A percentile compares a stretch with the other conserved stretches of the same genome.
Evolutionary conservation across 2,797 vertebrate genomes (phyloP).

Genomic region (Microctenopoma lineatum): DNA sequence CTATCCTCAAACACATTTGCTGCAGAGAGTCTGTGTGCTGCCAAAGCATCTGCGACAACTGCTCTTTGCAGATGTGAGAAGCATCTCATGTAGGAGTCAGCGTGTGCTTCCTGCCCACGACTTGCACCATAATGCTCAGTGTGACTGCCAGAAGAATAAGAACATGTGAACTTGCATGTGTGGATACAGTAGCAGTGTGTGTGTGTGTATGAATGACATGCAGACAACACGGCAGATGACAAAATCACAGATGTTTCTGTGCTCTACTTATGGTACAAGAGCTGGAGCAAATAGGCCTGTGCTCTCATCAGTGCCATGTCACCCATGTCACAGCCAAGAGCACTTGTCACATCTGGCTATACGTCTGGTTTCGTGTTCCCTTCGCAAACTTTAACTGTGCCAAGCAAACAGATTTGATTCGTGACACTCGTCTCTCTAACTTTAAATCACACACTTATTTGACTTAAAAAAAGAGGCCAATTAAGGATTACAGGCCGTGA

Average conservation of each 20-base stretch:
- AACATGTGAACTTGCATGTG: slow-evolving; percentile 17
- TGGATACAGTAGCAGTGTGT: background rate
- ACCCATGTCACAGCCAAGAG: slow-evolving; percentile 64
- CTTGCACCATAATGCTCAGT: slow-evolving; percentile 6
- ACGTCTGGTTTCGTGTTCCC: slow-evolving; percentile 50
- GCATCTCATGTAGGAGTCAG: slow-evolving; percentile 16
- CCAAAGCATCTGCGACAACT: slow-evolving; percentile 34
- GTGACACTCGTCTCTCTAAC: slow-evolving; percentile 46
- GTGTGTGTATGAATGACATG: slow-evolving; percentile 10
- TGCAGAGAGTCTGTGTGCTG: slow-evolving; percentile 10
- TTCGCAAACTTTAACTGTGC: slow-evolving; percentile 42
- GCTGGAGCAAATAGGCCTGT: slow-evolving; percentile 48
- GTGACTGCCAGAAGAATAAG: slow-evolving; percentile 2
- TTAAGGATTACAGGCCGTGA: slow-evolving; percentile 59
- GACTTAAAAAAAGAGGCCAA: slow-evolving; percentile 46
- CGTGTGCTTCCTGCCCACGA: background rate
- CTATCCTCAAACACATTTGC: slow-evolving; percentile 35
- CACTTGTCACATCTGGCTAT: slow-evolving; percentile 70
- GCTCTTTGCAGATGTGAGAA: slow-evolving; percentile 26
- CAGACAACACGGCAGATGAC: background rate
- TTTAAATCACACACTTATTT: slow-evolving; percentile 51
- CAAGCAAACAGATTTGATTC: slow-evolving; percentile 67
- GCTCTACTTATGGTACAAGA: slow-evolving; percentile 26
- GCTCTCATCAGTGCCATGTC: slow-evolving; percentile 40
- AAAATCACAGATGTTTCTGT: slow-evolving; percentile 20